phyloP scores from a whole-genome alignment of 2,113 vertebrate species.

The Hepsetus odoe region DNA sequence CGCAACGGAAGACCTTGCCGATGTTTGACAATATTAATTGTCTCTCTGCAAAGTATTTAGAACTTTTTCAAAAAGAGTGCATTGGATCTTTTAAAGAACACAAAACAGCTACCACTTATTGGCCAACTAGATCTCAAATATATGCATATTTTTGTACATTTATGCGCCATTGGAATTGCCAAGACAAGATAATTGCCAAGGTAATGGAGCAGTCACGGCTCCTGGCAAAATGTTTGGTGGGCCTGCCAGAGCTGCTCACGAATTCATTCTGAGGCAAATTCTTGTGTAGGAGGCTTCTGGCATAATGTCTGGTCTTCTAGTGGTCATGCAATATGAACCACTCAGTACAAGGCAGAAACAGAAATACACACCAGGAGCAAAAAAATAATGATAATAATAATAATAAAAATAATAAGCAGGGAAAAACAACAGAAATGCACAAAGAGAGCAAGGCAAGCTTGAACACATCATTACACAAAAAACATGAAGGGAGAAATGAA shows the following conservation, averaged over 20 bases:
- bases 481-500: slow-evolving; percentile 6
- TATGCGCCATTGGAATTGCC: slow-evolving; percentile 12
- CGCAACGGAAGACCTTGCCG: slow-evolving; percentile 15
- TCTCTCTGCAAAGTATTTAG: slow-evolving; percentile 12
- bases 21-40: slow-evolving; percentile 3
- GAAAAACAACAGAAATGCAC: slow-evolving; percentile 2
- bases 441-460: not conserved
- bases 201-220: slow-evolving; percentile 53
- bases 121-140: not conserved
- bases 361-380: not conserved
- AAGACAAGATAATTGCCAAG: slow-evolving; percentile 37
- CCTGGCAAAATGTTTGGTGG: slow-evolving; percentile 33
- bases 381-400: not conserved
- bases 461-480: not conserved
- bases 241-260: slow-evolving; percentile 35
- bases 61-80: not conserved
- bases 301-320: slow-evolving; percentile 16
- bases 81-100: not conserved
- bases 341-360: not conserved
- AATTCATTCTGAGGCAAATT: slow-evolving; percentile 36
- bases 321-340: slow-evolving; percentile 31
- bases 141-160: not conserved
- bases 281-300: slow-evolving; percentile 27
- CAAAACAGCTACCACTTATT: not conserved
- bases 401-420: not conserved